A percentile compares a stretch with the other conserved stretches of the same genome.
Conservation (phyloP, 2,888 invertebrate species). For the Yponomeuta sedellus region DNA sequence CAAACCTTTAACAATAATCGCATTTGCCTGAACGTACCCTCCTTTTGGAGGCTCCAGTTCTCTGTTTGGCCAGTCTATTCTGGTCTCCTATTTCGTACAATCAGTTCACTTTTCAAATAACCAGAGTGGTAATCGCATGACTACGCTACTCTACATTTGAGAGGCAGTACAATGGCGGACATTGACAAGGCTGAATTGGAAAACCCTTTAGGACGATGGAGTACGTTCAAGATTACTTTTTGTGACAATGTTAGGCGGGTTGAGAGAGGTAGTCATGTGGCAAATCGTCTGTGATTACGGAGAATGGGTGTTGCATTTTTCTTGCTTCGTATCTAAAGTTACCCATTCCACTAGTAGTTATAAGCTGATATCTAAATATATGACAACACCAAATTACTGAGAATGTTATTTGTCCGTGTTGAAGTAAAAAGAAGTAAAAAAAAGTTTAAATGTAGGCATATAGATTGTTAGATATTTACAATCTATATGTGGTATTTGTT, state of each 20-base stretch:
- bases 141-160: not conserved
- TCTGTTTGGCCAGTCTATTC: not conserved
- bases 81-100: not conserved
- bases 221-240: not conserved
- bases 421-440: too few relatives aligned
- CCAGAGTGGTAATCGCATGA: not conserved
- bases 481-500: too few relatives aligned
- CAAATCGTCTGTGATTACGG: not conserved
- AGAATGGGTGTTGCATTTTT: not conserved
- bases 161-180: not conserved
- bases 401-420: too few relatives aligned
- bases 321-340: too few relatives aligned
- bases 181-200: not conserved
- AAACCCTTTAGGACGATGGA: not conserved
- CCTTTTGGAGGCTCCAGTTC: not conserved
- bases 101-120: not conserved
- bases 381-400: too few relatives aligned
- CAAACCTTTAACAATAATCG: conserved; percentile 17
- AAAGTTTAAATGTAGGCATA: too few relatives aligned
- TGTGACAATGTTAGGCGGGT: not conserved
- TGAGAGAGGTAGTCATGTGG: not conserved
- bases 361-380: too few relatives aligned
- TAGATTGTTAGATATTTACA: too few relatives aligned
- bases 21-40: conserved; percentile 3
- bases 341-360: too few relatives aligned